These are phyloP conservation scores for Bungarus multicinctus DNA, from an alignment of 2,113 vertebrate genomes.

Conservation along the genomic window DNA sequence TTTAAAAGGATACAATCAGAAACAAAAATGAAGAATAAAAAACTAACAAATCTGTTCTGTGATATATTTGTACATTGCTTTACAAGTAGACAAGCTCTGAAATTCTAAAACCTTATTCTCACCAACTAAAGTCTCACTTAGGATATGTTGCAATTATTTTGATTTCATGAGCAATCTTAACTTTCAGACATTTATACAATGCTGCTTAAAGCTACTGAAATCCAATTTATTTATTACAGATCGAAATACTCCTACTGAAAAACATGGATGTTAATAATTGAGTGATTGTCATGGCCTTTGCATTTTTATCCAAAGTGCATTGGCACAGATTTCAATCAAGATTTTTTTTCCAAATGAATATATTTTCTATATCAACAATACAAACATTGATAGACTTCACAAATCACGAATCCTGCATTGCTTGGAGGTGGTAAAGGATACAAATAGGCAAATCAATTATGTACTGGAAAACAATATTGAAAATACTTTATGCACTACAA, in stretches of 20 bases:
- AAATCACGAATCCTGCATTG: slow-evolving; percentile 1
- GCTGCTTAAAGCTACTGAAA: neutral
- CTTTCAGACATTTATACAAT: neutral
- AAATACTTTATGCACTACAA: slow-evolving; percentile 10
- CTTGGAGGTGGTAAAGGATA: neutral
- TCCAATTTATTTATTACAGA: neutral
- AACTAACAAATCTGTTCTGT: neutral
- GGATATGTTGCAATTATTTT: neutral
- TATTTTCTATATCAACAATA: neutral
- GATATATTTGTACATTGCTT: neutral
- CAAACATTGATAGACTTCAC: neutral
- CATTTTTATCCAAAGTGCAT: neutral
- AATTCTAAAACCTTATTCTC: neutral
- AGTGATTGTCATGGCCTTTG: neutral
- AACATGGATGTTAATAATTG: neutral
- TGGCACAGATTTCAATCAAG: neutral
- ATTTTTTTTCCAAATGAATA: neutral
- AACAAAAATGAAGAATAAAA: neutral
- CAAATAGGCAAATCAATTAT: slow-evolving; percentile 2
- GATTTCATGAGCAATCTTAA: neutral
- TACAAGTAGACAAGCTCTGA: neutral
- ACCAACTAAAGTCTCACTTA: neutral
- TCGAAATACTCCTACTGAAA: neutral
- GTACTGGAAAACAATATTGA: neutral
- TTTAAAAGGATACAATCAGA: neutral